A percentile compares a stretch with the other conserved stretches of the same genome.
Evolutionary conservation across 2,888 invertebrate species (phyloP).

Genomic region (Ganaspis brasiliensis): DNA sequence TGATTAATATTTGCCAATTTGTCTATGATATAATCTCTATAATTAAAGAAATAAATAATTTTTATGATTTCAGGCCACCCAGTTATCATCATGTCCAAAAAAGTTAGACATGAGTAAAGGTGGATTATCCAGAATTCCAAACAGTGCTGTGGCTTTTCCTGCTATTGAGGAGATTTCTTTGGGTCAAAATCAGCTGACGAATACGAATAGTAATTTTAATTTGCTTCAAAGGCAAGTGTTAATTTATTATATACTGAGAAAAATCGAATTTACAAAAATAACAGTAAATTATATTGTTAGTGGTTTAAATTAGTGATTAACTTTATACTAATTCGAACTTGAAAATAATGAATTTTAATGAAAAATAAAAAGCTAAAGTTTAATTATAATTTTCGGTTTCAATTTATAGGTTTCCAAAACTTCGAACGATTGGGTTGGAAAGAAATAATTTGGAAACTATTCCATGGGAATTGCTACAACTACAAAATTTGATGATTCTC

Average conservation of each 20-base stretch:
- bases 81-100: conserved; percentile 71
- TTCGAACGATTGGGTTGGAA: conserved; percentile 77
- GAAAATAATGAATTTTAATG: background rate
- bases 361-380: conserved; percentile 24
- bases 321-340: too few species aligned
- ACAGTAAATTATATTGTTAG: background rate
- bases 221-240: conserved; percentile 72
- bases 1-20: too few species aligned
- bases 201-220: conserved; percentile 72
- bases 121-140: conserved; percentile 78
- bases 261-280: background rate
- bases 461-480: conserved; percentile 84
- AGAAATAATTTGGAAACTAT: conserved; percentile 84
- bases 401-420: conserved; percentile 72
- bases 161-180: conserved; percentile 77
- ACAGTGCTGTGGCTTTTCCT: conserved; percentile 76
- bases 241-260: conserved; percentile 10
- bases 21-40: too few species aligned
- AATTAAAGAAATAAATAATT: too few species aligned
- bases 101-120: conserved; percentile 78
- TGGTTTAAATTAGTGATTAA: too few species aligned
- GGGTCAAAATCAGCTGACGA: conserved; percentile 76
- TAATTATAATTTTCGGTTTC: conserved; percentile 49
- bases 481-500: conserved; percentile 84
- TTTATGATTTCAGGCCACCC: conserved; percentile 57